Conservation (phyloP, 2,888 invertebrate genomes). For the Chrysodeixis includens region DNA sequence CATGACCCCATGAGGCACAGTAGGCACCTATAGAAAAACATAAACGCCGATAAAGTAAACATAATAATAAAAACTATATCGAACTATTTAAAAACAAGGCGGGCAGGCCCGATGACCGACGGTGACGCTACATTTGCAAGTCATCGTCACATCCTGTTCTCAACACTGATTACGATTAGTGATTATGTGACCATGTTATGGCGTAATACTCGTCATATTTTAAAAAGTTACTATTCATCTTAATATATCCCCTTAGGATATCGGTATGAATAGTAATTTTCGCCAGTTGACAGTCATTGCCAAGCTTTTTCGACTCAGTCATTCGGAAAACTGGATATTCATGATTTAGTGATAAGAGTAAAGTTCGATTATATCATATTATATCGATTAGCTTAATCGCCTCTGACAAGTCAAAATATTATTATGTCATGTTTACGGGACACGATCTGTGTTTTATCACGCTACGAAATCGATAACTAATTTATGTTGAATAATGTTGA, state of each 20-base stretch:
- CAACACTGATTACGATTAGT: neutral
- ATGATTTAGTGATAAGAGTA: too few species aligned
- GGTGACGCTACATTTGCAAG: neutral
- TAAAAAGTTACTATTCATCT: too few species aligned
- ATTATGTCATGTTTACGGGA: neutral
- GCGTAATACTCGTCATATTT: neutral
- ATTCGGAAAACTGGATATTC: neutral
- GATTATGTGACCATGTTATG: neutral
- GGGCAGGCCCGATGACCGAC: neutral
- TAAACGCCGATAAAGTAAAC: neutral
- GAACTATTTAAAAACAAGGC: neutral
- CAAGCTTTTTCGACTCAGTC: too few species aligned
- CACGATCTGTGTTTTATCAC: neutral
- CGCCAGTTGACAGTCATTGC: neutral
- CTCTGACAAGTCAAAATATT: neutral
- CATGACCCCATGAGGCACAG: too few species aligned
- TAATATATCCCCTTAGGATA: too few species aligned
- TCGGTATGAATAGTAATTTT: neutral
- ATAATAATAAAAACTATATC: neutral
- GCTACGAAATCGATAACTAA: neutral
- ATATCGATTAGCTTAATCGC: neutral
- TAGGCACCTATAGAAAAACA: neutral
- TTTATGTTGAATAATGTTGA: neutral
- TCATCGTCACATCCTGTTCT: conserved; percentile 2
- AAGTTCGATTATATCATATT: neutral